Conservation (phyloP, 2,797 vertebrate species). For the Spea hammondii region DNA sequence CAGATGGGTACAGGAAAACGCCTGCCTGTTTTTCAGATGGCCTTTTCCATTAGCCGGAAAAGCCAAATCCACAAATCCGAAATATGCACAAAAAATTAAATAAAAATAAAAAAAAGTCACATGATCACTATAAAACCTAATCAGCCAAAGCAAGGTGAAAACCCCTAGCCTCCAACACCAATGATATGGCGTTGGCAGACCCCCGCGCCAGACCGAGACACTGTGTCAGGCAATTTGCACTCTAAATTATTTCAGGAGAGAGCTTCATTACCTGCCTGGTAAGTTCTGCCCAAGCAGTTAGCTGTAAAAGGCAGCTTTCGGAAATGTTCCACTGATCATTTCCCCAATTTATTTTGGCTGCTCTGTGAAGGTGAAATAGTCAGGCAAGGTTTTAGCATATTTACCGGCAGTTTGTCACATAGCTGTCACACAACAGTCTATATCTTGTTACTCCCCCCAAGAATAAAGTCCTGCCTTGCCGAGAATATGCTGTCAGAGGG, state of each 20-base stretch:
- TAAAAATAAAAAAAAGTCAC: too few relatives aligned
- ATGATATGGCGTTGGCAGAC: too few relatives aligned
- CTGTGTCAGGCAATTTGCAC: conserved; percentile 57
- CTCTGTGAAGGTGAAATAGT: conserved; percentile 62
- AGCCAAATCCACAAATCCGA: too few relatives aligned
- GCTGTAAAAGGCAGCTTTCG: conserved; percentile 63
- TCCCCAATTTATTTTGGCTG: conserved; percentile 66
- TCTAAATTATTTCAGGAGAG: conserved; percentile 58
- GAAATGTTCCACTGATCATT: conserved; percentile 69
- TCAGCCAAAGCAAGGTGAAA: too few relatives aligned
- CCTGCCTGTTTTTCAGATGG: too few relatives aligned
- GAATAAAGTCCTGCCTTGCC: conserved; percentile 22
- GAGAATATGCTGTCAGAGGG: conserved; percentile 24
- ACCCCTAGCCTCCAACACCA: too few relatives aligned
- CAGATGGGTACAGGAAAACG: too few relatives aligned
- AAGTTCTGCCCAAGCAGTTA: conserved; percentile 63
- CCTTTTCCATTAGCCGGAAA: too few relatives aligned
- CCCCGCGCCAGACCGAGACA: neutral
- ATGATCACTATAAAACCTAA: too few relatives aligned
- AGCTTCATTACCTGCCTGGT: conserved; percentile 60
- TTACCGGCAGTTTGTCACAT: conserved; percentile 51
- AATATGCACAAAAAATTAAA: too few relatives aligned
- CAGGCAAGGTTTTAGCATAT: conserved; percentile 49
- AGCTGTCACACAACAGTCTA: rapidly evolving
- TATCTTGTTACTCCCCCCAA: conserved; percentile 36